A percentile compares a stretch with the other conserved stretches of the same genome.
Conservation (phyloP, 2,888 invertebrate species). For the Drosophila affinis region DNA sequence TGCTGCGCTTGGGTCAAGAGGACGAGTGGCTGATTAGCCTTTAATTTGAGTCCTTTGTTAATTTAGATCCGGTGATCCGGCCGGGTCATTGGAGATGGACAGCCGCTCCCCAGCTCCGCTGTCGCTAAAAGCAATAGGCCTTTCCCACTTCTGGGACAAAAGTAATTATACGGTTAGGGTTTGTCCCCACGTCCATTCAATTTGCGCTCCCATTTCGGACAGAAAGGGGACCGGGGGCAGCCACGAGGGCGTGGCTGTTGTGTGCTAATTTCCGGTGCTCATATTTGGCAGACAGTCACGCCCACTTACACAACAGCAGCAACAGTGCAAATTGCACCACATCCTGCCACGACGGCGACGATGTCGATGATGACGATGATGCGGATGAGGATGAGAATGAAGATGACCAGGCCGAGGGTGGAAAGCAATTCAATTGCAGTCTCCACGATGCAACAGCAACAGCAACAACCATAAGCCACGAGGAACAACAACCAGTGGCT, state of each 20-base stretch:
- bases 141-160: conserved; percentile 48
- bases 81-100: conserved; percentile 26
- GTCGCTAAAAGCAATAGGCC: conserved; percentile 25
- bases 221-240: not conserved
- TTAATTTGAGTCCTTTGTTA: conserved; percentile 75
- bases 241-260: conserved; percentile 39
- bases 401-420: conserved; percentile 21
- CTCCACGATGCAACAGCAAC: conserved; percentile 44
- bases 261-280: conserved; percentile 76
- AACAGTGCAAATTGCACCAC: conserved; percentile 68
- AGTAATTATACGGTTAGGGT: conserved; percentile 69
- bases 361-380: conserved; percentile 30
- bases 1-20: conserved; percentile 47
- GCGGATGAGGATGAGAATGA: conserved; percentile 13
- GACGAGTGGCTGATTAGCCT: conserved; percentile 74
- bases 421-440: conserved; percentile 67
- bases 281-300: conserved; percentile 75
- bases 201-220: conserved; percentile 40
- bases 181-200: conserved; percentile 59
- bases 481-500: conserved; percentile 41
- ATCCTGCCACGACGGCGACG: conserved; percentile 56
- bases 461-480: conserved; percentile 21
- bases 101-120: conserved; percentile 5
- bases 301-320: conserved; percentile 56
- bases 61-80: conserved; percentile 60